Conservation (phyloP, 2,888 invertebrate genomes). For the Luperina nickerlii region DNA sequence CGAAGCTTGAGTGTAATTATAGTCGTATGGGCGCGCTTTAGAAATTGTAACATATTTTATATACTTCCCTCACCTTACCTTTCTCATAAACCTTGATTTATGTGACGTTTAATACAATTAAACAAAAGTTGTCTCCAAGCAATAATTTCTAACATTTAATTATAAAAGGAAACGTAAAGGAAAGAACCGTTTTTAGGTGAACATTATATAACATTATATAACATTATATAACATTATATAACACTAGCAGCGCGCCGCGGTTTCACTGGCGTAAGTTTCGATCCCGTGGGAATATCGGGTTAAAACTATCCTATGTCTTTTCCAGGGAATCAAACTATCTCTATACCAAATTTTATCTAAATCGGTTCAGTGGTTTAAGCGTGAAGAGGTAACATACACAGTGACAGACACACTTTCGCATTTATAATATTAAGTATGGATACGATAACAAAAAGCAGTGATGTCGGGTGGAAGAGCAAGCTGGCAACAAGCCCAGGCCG, state of each 20-base stretch:
- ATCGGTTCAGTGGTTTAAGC: no score
- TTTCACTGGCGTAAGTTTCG: no score
- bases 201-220: constrained; percentile 9
- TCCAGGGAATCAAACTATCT: no score
- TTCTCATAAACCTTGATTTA: constrained; percentile 19
- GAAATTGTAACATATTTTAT: neutral
- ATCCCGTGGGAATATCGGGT: no score
- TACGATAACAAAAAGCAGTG: constrained; percentile 2
- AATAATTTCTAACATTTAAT: constrained; percentile 22
- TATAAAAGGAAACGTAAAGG: constrained; percentile 16
- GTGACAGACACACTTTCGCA: no score
- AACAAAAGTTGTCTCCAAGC: constrained; percentile 7
- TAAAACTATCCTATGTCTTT: no score
- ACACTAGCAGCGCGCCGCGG: neutral
- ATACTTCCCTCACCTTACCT: neutral
- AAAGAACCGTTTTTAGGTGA: constrained; percentile 12
- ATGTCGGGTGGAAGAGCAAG: neutral
- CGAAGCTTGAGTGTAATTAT: no score
- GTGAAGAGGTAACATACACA: no score
- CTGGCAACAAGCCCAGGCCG: neutral
- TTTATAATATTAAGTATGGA: no score
- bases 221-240: no score
- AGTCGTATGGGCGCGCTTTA: neutral
- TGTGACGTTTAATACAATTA: constrained; percentile 13
- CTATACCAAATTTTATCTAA: no score